Evolutionary conservation across 2,888 invertebrate species (phyloP), one percentile per base, ranked within the genome.

Genomic region (Eilema griseolum): DNA sequence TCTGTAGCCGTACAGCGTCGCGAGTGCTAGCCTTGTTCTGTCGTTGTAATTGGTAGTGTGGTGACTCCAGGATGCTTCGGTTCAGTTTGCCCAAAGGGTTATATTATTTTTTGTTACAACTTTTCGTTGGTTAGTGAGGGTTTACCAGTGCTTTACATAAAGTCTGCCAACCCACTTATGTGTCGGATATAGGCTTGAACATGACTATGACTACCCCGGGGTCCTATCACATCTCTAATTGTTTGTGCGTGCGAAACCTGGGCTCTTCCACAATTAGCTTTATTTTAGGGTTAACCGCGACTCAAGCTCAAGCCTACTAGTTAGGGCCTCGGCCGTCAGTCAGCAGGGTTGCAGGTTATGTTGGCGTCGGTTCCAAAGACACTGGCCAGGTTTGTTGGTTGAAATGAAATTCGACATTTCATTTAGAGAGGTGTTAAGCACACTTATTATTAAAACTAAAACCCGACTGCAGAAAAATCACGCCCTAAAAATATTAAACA

Each of bases 1-100:
- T 41, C 61, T 57, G 57, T 41, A 66, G 66, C 66, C 52, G 46
- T 41, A 28, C n/a, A 26, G n/a, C 60, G 31, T 14, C 24, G 37
- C 24, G 59, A 16, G 31, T 64, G 12, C 26, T 62, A 11, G 46
- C 10, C 12, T 5, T 60, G 23, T 37, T 67, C 61, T 57, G 37
- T 59, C 52, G 28, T 24, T 56, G 41, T 41, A 46, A 56, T 56
- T 46, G 24, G 14, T 56, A 11, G 33, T 33, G 26, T 28, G 14
- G 68, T 62, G 52, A 24, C 57, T 20, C 14, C 31, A 24, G 31
- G 62, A 62, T 24, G 16, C 8, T 16, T 20, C 12, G 46, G 1
- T 26, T 24, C 28, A 52, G 23, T 37, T 26, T 62, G 1, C 41
- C 37, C 2, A 52, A 52, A 52, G 52, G 52, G 52, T n/a, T 52